Base-by-base conservation (phyloP, 2,888 invertebrate species). In the Callosobruchus maculatus region DNA sequence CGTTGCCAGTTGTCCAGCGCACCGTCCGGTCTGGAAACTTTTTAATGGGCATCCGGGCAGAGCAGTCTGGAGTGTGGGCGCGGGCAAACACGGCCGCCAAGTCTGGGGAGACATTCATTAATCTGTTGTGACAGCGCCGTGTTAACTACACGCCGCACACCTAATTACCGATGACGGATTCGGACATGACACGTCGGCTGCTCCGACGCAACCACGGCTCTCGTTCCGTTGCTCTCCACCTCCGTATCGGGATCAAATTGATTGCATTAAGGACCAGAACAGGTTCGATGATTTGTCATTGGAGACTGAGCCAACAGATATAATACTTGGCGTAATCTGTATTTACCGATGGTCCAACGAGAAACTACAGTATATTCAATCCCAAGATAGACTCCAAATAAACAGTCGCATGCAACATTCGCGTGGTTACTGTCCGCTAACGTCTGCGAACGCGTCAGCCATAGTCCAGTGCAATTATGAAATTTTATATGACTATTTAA, bases 131-230 rank as follows among this genome's bases (percentile, higher is more conserved):
- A 87, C 87, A 87, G 86, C 80, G 74, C 84, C 82, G 87, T 87
- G 87, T 87, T 87, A 87, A 86, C 85, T 87, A 87, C 86, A 87
- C 86, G 86, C 86, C 86, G 86, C 85, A 85, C 82, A 85, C 84
- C 85, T 87, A 87, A 87, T 87, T 87, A 87, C 84, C 83, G 85
- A 85, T 86, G 87, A 87, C 87, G 86, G 85, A 84, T 85, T 76
- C 73, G 72, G 77, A 81, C 49, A 18, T 49, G 49, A 49, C 49
- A 13, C 18, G 49, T 18, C n/a, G n/a, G n/a, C n/a, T 49, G 49
- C 49, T 49, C 3, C 49, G 18, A 49, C 49, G 13, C 49, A 18
- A 49, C 4, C 13, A 49, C 49, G 49, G 13, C 13, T 5, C 49
- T 49, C 49, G 13, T 49, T 49, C 13, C 49, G 49, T 1, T 49